Conservation (phyloP, 2,113 vertebrate genomes). For the Hydrochoerus hydrochaeris region DNA sequence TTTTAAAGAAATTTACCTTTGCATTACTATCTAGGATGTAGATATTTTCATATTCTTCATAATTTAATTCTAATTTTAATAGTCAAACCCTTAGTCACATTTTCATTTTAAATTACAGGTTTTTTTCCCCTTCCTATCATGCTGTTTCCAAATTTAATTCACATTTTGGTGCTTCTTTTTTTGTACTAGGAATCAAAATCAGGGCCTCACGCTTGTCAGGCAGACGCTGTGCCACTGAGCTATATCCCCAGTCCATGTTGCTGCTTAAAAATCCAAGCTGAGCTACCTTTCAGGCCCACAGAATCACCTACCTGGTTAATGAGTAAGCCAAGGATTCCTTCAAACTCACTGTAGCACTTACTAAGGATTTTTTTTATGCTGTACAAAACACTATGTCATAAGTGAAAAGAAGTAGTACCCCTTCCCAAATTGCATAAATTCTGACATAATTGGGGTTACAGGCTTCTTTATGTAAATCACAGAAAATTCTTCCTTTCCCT, state of each 20-base stretch:
- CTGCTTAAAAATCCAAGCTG: not conserved
- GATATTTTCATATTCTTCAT: not conserved
- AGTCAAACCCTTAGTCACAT: not conserved
- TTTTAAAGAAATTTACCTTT: not conserved
- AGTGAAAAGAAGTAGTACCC: not conserved
- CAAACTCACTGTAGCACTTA: not conserved
- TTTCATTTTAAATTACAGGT: conserved; percentile 34
- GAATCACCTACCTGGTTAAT: not conserved
- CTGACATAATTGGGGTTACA: not conserved
- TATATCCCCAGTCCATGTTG: not conserved
- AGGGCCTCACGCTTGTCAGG: too few species aligned
- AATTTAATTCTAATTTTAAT: conserved; percentile 41
- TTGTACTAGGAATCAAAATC: too few species aligned
- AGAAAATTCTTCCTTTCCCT: not conserved
- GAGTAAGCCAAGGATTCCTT: not conserved
- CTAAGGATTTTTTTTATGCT: not conserved
- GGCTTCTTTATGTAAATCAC: conserved; percentile 31
- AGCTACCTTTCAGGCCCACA: not conserved
- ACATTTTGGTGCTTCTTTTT: not conserved
- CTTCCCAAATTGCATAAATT: not conserved
- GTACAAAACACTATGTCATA: not conserved
- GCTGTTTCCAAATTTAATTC: not conserved
- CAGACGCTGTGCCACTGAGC: too few species aligned
- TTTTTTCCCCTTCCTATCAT: not conserved
- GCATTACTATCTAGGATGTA: not conserved